Evolutionary conservation across 2,888 invertebrate species (phyloP).

Genomic region (Aelia acuminata): DNA sequence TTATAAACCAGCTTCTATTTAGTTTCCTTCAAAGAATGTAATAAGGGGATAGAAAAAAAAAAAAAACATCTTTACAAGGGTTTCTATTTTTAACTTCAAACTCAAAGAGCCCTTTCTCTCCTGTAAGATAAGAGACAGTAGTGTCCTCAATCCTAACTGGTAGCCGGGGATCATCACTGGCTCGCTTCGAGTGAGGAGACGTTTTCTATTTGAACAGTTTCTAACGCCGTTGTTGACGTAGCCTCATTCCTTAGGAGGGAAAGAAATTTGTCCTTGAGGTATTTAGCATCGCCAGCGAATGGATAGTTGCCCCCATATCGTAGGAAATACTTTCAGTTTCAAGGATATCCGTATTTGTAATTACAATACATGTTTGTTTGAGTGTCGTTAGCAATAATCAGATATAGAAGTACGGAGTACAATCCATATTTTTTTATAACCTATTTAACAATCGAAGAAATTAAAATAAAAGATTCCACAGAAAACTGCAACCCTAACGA

Average conservation of each 20-base stretch:
- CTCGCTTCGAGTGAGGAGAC: neutral
- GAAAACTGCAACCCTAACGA: too few species aligned
- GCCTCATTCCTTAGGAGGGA: slow-evolving; percentile 9
- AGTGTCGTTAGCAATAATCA: too few species aligned
- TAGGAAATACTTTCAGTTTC: neutral
- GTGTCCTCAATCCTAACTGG: slow-evolving; percentile 21
- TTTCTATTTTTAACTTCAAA: neutral
- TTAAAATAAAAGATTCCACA: too few species aligned
- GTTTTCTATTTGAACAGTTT: slow-evolving; percentile 43
- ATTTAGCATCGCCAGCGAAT: neutral
- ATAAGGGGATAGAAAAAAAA: neutral
- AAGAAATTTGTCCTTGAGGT: neutral
- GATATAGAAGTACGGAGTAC: too few species aligned
- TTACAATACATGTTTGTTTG: too few species aligned
- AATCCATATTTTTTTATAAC: too few species aligned
- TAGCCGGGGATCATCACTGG: slow-evolving; percentile 9
- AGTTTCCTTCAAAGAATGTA: neutral
- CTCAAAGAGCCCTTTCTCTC: slow-evolving; percentile 27
- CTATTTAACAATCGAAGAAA: too few species aligned
- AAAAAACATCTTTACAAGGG: neutral
- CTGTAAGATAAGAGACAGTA: neutral
- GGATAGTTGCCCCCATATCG: neutral
- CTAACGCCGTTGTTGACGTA: neutral
- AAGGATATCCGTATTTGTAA: neutral
- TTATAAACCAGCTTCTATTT: neutral